Percentiles rank a stretch among this genome's conserved stretches.
phyloP scores from a whole-genome alignment of 2,797 vertebrate species.

The Pangasius djambal region DNA sequence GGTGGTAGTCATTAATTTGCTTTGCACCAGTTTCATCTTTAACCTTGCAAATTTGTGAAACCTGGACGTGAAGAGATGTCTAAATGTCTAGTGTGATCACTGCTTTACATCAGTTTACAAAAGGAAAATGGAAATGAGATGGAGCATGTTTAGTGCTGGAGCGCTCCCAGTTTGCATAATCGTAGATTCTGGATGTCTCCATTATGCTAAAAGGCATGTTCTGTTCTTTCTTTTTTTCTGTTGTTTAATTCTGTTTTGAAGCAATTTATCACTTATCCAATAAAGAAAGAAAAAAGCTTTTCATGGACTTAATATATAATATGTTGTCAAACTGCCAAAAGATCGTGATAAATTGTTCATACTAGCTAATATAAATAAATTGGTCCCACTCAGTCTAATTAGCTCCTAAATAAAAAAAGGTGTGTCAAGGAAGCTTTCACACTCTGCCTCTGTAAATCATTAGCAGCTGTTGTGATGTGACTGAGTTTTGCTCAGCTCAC shows the following conservation, averaged over 20 bases:
- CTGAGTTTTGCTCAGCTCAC: neutral
- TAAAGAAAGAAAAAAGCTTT: neutral
- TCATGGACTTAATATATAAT: neutral
- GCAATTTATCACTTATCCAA: neutral
- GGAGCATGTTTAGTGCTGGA: neutral
- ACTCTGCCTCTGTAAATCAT: neutral
- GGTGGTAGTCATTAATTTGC: neutral
- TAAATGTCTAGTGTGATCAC: neutral
- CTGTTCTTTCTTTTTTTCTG: neutral
- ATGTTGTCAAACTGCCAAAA: neutral
- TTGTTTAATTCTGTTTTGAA: neutral
- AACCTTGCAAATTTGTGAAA: neutral
- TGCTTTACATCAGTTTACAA: neutral
- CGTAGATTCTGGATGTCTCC: neutral
- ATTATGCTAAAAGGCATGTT: neutral
- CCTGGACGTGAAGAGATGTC: neutral
- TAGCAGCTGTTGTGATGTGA: neutral
- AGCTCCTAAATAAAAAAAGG: neutral
- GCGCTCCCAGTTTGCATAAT: neutral
- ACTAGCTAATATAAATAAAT: conserved; percentile 18
- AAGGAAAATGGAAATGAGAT: neutral
- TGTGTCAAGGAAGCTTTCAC: conserved; percentile 13
- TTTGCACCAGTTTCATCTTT: neutral
- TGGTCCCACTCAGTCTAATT: conserved; percentile 14
- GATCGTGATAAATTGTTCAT: neutral